These are phyloP conservation scores for Paracentrotus lividus DNA, from an alignment of 53 echinoderm and acorn worm genomes.

Conservation along the genomic window DNA sequence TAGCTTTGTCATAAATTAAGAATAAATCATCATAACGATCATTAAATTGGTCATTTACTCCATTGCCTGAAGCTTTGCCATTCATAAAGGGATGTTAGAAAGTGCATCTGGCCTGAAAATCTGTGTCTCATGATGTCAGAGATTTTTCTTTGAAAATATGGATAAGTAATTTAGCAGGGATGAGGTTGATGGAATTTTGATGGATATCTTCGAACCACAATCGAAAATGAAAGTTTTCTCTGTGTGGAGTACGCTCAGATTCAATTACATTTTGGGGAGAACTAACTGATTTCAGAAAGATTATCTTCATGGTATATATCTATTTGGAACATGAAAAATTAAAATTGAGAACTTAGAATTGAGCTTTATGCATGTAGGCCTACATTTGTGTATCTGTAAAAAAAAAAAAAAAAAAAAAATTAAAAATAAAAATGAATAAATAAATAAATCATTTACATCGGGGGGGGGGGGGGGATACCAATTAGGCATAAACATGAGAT, in stretches of 20 bases:
- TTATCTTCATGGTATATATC: too few species aligned
- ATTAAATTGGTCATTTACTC: not conserved
- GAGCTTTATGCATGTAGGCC: too few species aligned
- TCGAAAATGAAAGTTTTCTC: not conserved
- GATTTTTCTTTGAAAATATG: not conserved
- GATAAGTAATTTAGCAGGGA: conserved; percentile 18
- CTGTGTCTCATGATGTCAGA: not conserved
- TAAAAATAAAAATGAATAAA: too few species aligned
- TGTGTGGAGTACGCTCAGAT: not conserved
- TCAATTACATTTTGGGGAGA: too few species aligned
- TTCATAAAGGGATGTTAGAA: not conserved
- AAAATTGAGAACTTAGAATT: too few species aligned
- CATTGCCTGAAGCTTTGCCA: not conserved
- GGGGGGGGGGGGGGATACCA: too few species aligned
- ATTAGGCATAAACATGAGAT: too few species aligned
- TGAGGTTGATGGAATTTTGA: conserved; percentile 19
- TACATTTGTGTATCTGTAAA: too few species aligned
- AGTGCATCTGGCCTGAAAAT: not conserved
- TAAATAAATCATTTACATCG: too few species aligned
- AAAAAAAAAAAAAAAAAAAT: too few species aligned
- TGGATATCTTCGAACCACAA: not conserved
- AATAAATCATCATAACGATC: not conserved
- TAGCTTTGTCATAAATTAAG: not conserved
- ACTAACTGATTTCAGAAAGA: too few species aligned
- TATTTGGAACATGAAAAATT: too few species aligned